Conservation (phyloP, 2,888 invertebrate species). For the Neoaliturus tenellus region DNA sequence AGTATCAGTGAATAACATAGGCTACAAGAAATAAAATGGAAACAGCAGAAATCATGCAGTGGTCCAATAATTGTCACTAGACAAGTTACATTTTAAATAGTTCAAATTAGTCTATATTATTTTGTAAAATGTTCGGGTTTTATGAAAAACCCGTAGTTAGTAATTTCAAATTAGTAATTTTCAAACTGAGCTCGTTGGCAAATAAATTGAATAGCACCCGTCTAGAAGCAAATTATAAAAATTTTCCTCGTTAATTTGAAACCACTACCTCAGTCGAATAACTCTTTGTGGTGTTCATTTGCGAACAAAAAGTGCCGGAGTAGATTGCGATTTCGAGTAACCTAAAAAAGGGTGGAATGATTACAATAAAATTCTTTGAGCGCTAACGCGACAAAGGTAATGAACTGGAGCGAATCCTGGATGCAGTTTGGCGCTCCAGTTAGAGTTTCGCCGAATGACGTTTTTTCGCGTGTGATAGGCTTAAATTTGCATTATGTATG, state of each 20-base stretch:
- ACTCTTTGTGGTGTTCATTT: constrained; percentile 36
- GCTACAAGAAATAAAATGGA: too few relatives aligned
- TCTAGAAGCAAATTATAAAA: neutral
- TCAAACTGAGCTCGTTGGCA: neutral
- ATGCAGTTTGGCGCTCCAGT: constrained; percentile 37
- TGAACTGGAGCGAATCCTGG: constrained; percentile 9
- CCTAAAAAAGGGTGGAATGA: constrained; percentile 41
- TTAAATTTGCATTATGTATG: constrained; percentile 58
- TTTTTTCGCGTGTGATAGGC: constrained; percentile 50
- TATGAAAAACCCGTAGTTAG: too few relatives aligned
- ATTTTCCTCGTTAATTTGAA: constrained; percentile 6
- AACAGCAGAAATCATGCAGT: too few relatives aligned
- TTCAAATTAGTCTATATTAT: too few relatives aligned
- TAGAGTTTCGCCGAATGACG: constrained; percentile 36
- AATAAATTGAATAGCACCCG: neutral
- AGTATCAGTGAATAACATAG: too few relatives aligned
- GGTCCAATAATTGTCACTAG: too few relatives aligned
- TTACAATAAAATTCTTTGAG: constrained; percentile 51
- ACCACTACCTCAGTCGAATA: neutral
- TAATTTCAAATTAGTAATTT: too few relatives aligned
- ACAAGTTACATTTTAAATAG: too few relatives aligned
- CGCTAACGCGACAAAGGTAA: constrained; percentile 46
- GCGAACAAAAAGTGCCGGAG: constrained; percentile 28
- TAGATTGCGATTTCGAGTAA: constrained; percentile 22
- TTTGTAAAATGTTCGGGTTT: too few relatives aligned